Evolutionary conservation across 1,140 invertebrate species (phyloP), one percentile per base, ranked within the genome.

Genomic region (Penaeus chinensis): DNA sequence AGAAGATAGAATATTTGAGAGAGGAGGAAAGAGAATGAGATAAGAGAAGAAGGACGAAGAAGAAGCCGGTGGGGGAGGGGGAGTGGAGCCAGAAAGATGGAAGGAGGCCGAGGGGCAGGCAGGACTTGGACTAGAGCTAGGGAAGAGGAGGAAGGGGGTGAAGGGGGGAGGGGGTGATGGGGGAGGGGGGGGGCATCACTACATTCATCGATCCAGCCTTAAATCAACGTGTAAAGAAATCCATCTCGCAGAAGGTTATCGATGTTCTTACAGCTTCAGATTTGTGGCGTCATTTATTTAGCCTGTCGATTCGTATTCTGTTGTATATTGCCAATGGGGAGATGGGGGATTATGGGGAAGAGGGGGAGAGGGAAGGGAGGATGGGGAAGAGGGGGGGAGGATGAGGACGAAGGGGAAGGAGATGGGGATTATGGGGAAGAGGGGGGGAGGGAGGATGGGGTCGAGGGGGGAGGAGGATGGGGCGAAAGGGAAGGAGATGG

Each of bases 141-240:
- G 37, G 71, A 60, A 76, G 69, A 24, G 63, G 22, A 32, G 74
- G 66, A 62, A 42, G 22, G 19, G 47, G 47, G 37, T 54, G 69
- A 76, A 47, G 54, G 74, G 27, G 27, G 81, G 65, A 60, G 24
- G 20, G 54, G 74, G 85, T 37, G 60, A 24, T n/a, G 42, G 76
- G 22, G 85, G 74, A 62, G 47, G 61, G 22, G 65, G 54, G 47
- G 61, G 22, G 65, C 47, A 60, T 76, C 85, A 87, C 85, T 76
- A 76, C 85, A 87, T 82, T 82, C 85, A 87, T 87, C 85, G 85
- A 87, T 87, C 85, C 60, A 74, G 65, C 79, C 85, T 78, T 87
- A 87, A 87, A 87, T 87, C 85, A 87, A 87, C 85, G 79, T 82
- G 85, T 87, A 87, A 87, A 87, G 85, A 87, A 87, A 87, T 87